Evolutionary conservation across 92 coral and sea anemone species (phyloP), one percentile per base, ranked within the genome.

Genomic region (Chrysogorgia sp.): DNA sequence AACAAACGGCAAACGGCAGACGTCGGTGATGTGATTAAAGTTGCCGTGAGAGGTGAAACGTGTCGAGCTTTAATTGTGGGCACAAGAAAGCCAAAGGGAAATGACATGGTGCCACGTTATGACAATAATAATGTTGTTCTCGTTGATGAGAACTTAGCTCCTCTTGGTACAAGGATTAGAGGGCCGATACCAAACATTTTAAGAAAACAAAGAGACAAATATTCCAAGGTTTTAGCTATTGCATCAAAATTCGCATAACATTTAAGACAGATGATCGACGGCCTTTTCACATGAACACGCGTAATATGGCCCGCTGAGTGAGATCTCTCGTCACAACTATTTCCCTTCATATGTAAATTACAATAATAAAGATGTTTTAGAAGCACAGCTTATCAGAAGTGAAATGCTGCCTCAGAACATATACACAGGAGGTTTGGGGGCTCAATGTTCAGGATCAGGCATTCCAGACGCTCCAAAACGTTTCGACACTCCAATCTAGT

Each of bases 161-260:
- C 99, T 13, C 87, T 96, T 8, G 99, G 99, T 14, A 96, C 99
- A 1, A 84, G 99, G 75, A 87, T 96, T 68, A 88, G 90, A 58
- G 99, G 97, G 0, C 99, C 99, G 33, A 84, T 96, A 80, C 99
- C 97, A 22, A 89, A 90, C 40, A 92, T 92, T 20, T 61, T 96
- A 24, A 77, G 97, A 59, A 90, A 90, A 47, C 85, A 96, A 69
- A 96, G 90, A 74, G 96, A 91, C 75, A 96, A 96, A 61, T 96
- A 92, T 56, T 96, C 99, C 22, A 96, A 96, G 80, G 97, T 96
- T 20, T 72, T 96, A 66, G 99, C 99, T n/a, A 93, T 92, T 80
- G 97, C 99, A 33, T 89, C 99, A 21, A 89, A 96, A 67, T 96
- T 87, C 80, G 90, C 79, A 34, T 72, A 59, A 72, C 26, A 65